Evolutionary conservation across 2,113 vertebrate species (phyloP), one percentile per base, ranked within the genome.

Genomic region (Rhinoderma darwinii): DNA sequence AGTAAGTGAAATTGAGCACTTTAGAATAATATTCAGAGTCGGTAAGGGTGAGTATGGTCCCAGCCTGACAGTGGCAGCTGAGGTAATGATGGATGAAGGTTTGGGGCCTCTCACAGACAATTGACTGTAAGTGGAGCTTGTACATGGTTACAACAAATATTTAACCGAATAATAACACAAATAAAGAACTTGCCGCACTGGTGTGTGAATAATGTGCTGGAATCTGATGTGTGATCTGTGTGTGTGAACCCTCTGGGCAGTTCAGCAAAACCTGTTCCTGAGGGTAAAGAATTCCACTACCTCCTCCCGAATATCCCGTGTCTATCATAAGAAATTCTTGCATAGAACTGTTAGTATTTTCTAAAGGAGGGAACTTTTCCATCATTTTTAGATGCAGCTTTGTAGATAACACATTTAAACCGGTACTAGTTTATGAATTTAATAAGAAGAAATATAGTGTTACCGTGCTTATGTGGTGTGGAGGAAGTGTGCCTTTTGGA

Each of bases 191-290:
- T 72, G 66, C 85, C 81, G 86, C 78, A 86, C 77, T 61, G 78
- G 77, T 51, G 85, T 86, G 86, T 82, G 86, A 87, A 87, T 82
- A 87, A 82, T 75, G 68, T 66, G 78, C 51, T 82, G 86, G 86
- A 82, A 87, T 87, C 66, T 32, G 47, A 41, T 85, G 76, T 72
- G 84, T 80, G 66, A 80, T 86, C 84, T 72, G 66, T 75, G 78
- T 75, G 78, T 87, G 79, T 50, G 86, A 75, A 87, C 78, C 78
- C 78, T 82, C 70, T 82, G 66, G 70, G 78, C 86, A 82, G 54
- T 87, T 86, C 73, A 63, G 79, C 70, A 75, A 59, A 87, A 87
- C 66, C 70, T 87, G 78, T 79, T 81, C 66, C 61, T 86, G 63
- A 87, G 68, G 70, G 66, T 87, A 73, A 87, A 87, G 51, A 82